Base-by-base conservation (phyloP, 2,888 invertebrate genomes). In the Steinernema hermaphroditum region DNA sequence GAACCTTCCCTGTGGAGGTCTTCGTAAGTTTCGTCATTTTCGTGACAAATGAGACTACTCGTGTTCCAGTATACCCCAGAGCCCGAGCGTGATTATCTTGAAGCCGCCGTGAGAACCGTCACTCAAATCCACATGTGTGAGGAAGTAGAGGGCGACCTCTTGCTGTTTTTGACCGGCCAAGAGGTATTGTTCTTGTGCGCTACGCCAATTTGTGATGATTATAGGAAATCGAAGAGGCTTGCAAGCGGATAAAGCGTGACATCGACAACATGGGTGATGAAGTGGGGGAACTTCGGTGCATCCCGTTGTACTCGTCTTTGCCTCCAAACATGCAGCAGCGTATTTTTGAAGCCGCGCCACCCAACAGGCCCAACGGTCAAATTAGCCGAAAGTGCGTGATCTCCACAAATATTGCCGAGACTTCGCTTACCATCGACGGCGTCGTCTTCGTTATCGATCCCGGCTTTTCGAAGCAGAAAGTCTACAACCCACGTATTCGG, bases 401-500 rank as follows among this genome's bases (percentile, higher is more conserved):
- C 0, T 96, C 97, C 0, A 98, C 98, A 0, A 98, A 99, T 87
- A 98, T 99, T 80, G 98, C 98, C 0, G 98, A 99, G 89, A 99
- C 98, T 0, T 97, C 97, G 0, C 88, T 99, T 29, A 99, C 98
- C 4, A 98, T 98, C 83, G 98, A 98, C 85, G 98, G 98, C 68
- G 96, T 98, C 0, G 98, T 99, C 14, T 99, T 96, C 87, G 98
- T 99, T 12, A 97, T 99, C 86, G 98, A 98, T 89, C 97, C 98
- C 0, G 98, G 98, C 12, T 99, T 99, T 89, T 95, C 97, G 0
- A 99, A 98, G 87, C 98, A 98, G 88, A 99, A 98, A 90, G 94
- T 94, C 4, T 94, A 93, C 87, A 94, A 94, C 86, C 93, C 93
- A 0, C 89, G 93, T 77, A 92, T 92, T 82, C 91, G 98, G 72